These are phyloP conservation scores for Caenorhabditis virilis DNA, from an alignment of 2,888 invertebrate species.

Conservation along the genomic window DNA sequence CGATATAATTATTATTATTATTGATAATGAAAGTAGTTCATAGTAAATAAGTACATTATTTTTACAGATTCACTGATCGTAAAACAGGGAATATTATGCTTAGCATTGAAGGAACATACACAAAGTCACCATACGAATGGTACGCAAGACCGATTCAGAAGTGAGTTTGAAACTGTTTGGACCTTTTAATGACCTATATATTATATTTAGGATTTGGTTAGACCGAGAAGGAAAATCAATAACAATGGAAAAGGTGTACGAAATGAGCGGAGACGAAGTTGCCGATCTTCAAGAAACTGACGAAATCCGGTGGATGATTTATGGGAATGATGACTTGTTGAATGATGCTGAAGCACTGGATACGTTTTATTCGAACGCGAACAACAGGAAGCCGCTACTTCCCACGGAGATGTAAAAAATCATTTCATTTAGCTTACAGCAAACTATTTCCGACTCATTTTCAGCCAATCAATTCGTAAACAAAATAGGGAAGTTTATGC, in stretches of 20 bases:
- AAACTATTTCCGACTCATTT: background rate
- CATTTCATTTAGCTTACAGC: background rate
- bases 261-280: background rate
- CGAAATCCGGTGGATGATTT: constrained; percentile 23
- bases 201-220: too few relatives aligned
- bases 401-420: constrained; percentile 17
- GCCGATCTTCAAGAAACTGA: constrained; percentile 9
- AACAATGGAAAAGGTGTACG: background rate
- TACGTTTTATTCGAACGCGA: constrained; percentile 31
- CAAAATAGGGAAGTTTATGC: constrained; percentile 24
- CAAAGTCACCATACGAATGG: constrained; percentile 44
- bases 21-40: background rate
- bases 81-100: constrained; percentile 13
- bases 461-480: too few relatives aligned
- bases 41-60: background rate
- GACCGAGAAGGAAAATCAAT: background rate
- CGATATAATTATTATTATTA: too few relatives aligned
- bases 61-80: constrained; percentile 11
- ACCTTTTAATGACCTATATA: too few relatives aligned
- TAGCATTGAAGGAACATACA: constrained; percentile 37
- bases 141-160: constrained; percentile 40
- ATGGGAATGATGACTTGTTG: constrained; percentile 34
- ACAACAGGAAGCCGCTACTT: constrained; percentile 33
- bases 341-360: constrained; percentile 30
- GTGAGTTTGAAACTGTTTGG: background rate